Evolutionary conservation across 2,888 invertebrate genomes (phyloP), one percentile per base, ranked within the genome.

Genomic region (Tricholauxania praeusta): DNA sequence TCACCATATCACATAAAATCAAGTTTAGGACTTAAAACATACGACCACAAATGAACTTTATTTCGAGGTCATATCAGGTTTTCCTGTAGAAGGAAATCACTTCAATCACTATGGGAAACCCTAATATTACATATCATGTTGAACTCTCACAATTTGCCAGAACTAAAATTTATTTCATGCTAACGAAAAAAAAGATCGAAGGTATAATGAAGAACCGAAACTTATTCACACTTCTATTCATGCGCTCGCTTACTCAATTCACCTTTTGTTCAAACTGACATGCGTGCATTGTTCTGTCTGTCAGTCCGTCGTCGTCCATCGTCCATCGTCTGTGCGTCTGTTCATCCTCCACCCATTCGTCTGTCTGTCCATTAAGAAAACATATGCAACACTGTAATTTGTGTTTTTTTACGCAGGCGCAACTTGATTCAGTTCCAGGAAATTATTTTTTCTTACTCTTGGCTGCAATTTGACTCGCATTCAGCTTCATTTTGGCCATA

Each of bases 301-400:
- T 47, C 59, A 49, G 49, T 64, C 12, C 28, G 22, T 2, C 22
- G 28, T 28, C 28, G 3, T 28, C 59, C 39, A 51, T 52, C 5
- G 51, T 48, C 52, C 48, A 51, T 52, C 5, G 51, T 48, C 52
- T 32, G 17, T 22, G 12, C 39, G 49, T 64, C 59, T 19, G 52
- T 64, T 52, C 51, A n/a, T 65, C 32, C 32, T 59, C 59, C 55
- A 22, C 60, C 19, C 17, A 60, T 66, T 53, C 14, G 59, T 72
- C 48, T 6, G 65, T 22, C 8, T 48, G 51, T 62, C 55, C 62
- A 62, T 52, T 55, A 52, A 28, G 60, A 52, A 48, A 74, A 74
- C 76, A 76, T 76, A 74, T 77, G 77, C 76, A 77, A 67, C 74
- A 75, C 75, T 74, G 75, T 76, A 77, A 77, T 77, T 77, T 77